Evolutionary conservation across 1,140 invertebrate genomes (phyloP), one percentile per base, ranked within the genome.

Genomic region (Neocloeon triangulifer): DNA sequence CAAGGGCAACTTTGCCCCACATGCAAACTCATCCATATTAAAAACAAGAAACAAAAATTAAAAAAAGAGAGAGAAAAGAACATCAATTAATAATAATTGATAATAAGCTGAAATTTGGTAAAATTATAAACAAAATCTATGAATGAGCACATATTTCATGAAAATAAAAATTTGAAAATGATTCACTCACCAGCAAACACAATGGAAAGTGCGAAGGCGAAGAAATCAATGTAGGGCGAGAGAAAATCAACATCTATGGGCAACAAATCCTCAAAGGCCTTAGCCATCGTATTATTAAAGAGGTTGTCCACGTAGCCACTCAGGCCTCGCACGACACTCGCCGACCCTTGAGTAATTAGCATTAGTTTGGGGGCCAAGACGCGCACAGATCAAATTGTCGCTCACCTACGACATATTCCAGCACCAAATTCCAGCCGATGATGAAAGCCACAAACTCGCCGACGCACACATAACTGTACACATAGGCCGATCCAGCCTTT

Each of bases 261-360:
- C 7, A 75, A 74, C 5, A 79, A 67, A 8, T 69, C 41, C 1
- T 59, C 52, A 14, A 73, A 57, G 3, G 68, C 66, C 46, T 89
- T 88, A 37, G 66, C 73, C 25, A 92, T 76, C 3, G 67, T 65
- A 12, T 73, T 72, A 9, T 66, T 72, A 7, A 79, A 58, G 43
- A 91, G 56, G 0, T 81, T 77, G 46, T 94, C 82, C 5, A 94
- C 65, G 44, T 88, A 89, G 9, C 82, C 84, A 38, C 82, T 88
- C 80, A 81, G 91, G 2, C 85, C 85, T 40, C 85, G 65, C 0
- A 81, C 82, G 15, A 91, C 82, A 0, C 81, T 82, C 0, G 88
- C 85, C 5, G 81, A 78, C 8, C 76, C 78, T 71, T n/a, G n/a
- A n/a, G n/a, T n/a, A n/a, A n/a, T n/a, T n/a, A n/a, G n/a, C n/a